These are phyloP conservation scores for Platysternon megacephalum DNA, from an alignment of 2,113 vertebrate genomes.

Conservation along the genomic window DNA sequence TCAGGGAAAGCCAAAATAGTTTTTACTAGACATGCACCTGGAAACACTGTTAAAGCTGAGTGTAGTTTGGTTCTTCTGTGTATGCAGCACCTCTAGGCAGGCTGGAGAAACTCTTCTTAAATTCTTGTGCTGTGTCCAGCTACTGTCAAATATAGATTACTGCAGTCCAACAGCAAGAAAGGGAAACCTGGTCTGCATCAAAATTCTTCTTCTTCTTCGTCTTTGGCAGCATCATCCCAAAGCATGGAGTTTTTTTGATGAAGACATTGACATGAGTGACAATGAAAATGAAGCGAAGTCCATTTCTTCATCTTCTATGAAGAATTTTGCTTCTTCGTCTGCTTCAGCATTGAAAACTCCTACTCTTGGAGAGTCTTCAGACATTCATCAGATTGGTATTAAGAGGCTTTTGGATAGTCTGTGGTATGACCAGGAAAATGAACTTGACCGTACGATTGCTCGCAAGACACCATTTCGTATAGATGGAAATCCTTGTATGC, in stretches of 20 bases:
- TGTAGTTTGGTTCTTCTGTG: neutral
- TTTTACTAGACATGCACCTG: neutral
- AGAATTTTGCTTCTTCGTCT: neutral
- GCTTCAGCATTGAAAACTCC: neutral
- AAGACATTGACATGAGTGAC: neutral
- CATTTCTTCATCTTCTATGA: neutral
- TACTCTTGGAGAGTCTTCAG: neutral
- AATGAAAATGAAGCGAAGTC: neutral
- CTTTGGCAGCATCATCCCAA: neutral
- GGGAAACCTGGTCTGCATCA: neutral
- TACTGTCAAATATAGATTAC: neutral
- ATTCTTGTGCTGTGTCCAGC: neutral
- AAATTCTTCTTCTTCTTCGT: fast-evolving
- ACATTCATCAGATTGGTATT: neutral
- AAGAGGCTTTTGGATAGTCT: neutral
- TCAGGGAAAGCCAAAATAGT: neutral
- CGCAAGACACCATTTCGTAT: neutral
- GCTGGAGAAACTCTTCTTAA: neutral
- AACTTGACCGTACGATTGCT: neutral
- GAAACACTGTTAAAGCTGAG: neutral
- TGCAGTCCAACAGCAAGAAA: neutral
- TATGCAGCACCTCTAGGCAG: neutral
- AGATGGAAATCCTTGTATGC: neutral
- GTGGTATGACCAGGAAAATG: neutral
- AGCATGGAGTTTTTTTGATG: neutral